Percentiles rank a stretch among this genome's conserved stretches.
phyloP scores from a whole-genome alignment of 1,140 invertebrate genomes.

The Drosophila serrata region DNA sequence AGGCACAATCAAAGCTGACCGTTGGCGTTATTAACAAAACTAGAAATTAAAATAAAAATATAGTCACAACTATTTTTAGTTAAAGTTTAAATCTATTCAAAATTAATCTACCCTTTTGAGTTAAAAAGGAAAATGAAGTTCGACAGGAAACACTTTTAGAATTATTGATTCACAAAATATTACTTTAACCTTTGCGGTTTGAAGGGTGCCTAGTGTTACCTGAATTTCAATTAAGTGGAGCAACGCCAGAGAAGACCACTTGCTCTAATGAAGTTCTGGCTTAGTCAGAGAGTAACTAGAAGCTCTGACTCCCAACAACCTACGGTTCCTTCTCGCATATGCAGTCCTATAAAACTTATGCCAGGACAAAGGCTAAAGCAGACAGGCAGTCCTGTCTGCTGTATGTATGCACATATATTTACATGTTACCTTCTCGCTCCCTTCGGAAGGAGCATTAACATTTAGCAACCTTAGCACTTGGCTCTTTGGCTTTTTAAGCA shows the following conservation, averaged over 20 bases:
- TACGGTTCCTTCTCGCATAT: constrained; percentile 26
- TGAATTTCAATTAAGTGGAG: constrained; percentile 70
- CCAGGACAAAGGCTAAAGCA: constrained; percentile 18
- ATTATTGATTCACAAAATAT: background rate
- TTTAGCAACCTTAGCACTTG: constrained; percentile 53
- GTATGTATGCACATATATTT: constrained; percentile 36
- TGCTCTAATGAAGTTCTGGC: constrained; percentile 71
- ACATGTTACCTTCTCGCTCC: constrained; percentile 39
- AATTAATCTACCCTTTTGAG: too few relatives aligned
- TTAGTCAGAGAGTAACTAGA: constrained; percentile 17
- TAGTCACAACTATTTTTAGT: background rate
- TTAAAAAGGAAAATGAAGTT: background rate
- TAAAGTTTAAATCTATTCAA: too few relatives aligned
- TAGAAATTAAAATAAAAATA: constrained; percentile 47
- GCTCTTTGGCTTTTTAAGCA: constrained; percentile 36
- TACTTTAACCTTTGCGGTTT: background rate
- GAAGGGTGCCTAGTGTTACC: constrained; percentile 33
- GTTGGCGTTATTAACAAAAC: constrained; percentile 71
- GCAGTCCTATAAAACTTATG: constrained; percentile 22
- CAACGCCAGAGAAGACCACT: constrained; percentile 38
- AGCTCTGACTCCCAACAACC: constrained; percentile 17
- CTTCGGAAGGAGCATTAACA: constrained; percentile 34
- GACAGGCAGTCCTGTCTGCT: constrained; percentile 11
- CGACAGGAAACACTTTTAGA: background rate
- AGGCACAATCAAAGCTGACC: constrained; percentile 81